Percentiles rank a stretch among this genome's conserved stretches.
Evolutionary conservation across 2,797 vertebrate species (phyloP).

Genomic region (Sebastes taczanowskii): DNA sequence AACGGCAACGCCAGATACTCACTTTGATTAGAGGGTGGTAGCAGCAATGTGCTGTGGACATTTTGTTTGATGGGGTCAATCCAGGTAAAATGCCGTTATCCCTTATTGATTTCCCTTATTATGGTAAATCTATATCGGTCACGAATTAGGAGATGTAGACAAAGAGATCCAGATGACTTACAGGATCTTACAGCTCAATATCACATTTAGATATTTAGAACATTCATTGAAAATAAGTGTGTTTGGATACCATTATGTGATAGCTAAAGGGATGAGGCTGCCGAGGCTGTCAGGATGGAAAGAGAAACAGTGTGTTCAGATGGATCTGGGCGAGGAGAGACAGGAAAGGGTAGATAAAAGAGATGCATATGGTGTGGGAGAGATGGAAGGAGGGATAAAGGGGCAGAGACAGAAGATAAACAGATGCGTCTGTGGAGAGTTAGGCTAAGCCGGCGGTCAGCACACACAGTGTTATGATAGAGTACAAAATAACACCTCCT

Average conservation of each 20-base stretch:
- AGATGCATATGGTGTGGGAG: slow-evolving; percentile 27
- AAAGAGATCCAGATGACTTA: background rate
- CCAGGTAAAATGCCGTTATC: background rate
- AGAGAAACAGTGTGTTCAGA: slow-evolving; percentile 11
- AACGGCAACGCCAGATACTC: slow-evolving; percentile 11
- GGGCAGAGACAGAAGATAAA: slow-evolving; percentile 57
- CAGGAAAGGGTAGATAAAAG: slow-evolving; percentile 28
- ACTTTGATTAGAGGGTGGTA: slow-evolving; percentile 23
- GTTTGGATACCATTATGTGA: background rate
- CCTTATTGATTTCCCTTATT: slow-evolving; percentile 21
- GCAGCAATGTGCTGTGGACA: background rate
- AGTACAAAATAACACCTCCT: slow-evolving; percentile 70
- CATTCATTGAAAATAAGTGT: background rate
- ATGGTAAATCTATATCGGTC: background rate
- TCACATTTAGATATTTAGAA: background rate
- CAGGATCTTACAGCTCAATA: background rate
- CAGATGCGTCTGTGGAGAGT: slow-evolving; percentile 49
- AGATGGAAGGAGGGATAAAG: slow-evolving; percentile 31
- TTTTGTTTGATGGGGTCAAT: slow-evolving; percentile 23
- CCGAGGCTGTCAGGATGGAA: background rate
- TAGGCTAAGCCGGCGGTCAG: slow-evolving; percentile 51
- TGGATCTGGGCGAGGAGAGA: background rate
- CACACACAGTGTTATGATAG: slow-evolving; percentile 63
- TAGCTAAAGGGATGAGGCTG: background rate
- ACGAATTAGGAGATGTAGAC: background rate